Evolutionary conservation across 2,797 vertebrate genomes (phyloP).

Genomic region (Acrocephalus scirpaceus): DNA sequence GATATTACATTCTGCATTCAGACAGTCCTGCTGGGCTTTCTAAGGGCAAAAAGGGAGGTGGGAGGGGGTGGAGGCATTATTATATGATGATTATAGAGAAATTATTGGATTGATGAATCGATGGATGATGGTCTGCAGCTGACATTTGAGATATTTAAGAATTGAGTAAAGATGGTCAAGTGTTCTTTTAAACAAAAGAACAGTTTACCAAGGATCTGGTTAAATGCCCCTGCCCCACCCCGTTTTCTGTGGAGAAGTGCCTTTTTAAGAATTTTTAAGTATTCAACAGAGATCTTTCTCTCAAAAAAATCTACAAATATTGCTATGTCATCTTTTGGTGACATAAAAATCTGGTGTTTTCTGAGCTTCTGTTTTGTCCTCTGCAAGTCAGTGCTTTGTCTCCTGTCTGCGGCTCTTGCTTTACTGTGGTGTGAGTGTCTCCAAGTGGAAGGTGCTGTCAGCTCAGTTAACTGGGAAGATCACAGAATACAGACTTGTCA

Average conservation of each 20-base stretch:
- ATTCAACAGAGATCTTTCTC: neutral
- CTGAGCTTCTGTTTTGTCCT: neutral
- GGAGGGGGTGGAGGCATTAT: neutral
- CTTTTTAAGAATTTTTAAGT: neutral
- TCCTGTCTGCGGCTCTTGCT: neutral
- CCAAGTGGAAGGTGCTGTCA: neutral
- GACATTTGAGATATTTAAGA: neutral
- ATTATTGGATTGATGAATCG: neutral
- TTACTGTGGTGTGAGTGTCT: neutral
- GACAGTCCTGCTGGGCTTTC: neutral
- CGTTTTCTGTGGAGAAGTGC: neutral
- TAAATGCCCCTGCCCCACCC: fast-evolving
- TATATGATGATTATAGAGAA: neutral
- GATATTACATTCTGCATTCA: neutral
- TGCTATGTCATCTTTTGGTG: neutral
- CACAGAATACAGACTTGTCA: neutral
- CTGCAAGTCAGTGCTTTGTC: neutral
- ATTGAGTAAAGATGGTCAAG: neutral
- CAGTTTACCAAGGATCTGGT: neutral
- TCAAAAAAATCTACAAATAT: neutral
- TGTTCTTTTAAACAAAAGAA: neutral
- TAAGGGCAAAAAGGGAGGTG: neutral
- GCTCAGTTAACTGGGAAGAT: neutral
- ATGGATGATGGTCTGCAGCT: neutral
- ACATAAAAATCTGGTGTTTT: no score